Conservation (phyloP, 2,797 vertebrate genomes). For the Discoglossus pictus region DNA sequence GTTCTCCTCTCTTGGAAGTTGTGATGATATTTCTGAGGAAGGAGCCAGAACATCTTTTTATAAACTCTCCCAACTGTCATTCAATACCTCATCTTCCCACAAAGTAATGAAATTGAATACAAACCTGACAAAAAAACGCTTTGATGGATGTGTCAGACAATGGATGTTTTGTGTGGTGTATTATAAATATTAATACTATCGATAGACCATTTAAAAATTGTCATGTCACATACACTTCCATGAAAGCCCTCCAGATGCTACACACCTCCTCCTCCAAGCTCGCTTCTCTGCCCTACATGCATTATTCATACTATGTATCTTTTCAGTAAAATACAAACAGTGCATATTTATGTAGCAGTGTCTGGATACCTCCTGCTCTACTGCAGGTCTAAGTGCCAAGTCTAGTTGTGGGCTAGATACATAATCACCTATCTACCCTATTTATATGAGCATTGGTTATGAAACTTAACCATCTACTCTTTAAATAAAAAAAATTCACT, state of each 20-base stretch:
- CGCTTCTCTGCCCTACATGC: conserved; percentile 19
- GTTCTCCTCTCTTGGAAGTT: conserved; percentile 51
- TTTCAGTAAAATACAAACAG: conserved; percentile 23
- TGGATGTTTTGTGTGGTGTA: conserved; percentile 55
- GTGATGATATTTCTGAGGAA: conserved; percentile 45
- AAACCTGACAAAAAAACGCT: conserved; percentile 53
- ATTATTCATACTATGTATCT: conserved; percentile 36
- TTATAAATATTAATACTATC: conserved; percentile 70
- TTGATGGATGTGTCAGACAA: conserved; percentile 60
- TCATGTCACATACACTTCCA: conserved; percentile 57
- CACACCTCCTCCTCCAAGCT: conserved; percentile 35
- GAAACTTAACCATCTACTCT: too few relatives aligned
- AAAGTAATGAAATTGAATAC: conserved; percentile 52
- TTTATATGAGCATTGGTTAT: too few relatives aligned
- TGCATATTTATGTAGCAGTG: conserved; percentile 11
- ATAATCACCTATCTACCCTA: too few relatives aligned
- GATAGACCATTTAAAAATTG: conserved; percentile 62
- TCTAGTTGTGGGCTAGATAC: too few relatives aligned
- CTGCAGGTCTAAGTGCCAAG: neutral
- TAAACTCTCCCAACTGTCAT: conserved; percentile 61
- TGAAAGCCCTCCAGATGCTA: conserved; percentile 53
- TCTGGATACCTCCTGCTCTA: neutral
- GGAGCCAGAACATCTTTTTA: conserved; percentile 49
- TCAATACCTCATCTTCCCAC: conserved; percentile 61
- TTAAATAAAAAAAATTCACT: too few relatives aligned